Conservation (phyloP, 2,888 invertebrate species). For the Clanis bilineata region DNA sequence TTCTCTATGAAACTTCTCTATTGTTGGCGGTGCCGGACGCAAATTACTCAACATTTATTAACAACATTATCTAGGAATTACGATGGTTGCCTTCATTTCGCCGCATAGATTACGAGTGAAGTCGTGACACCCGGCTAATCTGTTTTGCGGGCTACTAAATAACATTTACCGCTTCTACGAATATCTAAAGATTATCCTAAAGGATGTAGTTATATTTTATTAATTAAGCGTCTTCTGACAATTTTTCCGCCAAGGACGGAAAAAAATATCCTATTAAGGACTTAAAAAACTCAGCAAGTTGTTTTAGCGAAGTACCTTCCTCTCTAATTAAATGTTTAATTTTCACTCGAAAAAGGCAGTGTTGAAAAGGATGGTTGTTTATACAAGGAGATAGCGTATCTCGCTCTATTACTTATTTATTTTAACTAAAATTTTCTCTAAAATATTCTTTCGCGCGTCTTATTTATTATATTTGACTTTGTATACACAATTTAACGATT, state of each 20-base stretch:
- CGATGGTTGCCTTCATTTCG: conserved; percentile 5
- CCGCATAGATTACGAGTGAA: background rate
- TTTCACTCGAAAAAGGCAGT: background rate
- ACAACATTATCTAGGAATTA: background rate
- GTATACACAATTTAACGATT: too few relatives aligned
- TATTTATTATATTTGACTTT: too few relatives aligned
- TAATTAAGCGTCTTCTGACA: background rate
- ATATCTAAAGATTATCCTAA: background rate
- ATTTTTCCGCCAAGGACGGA: background rate
- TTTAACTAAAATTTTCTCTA: too few relatives aligned
- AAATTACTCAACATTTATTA: background rate
- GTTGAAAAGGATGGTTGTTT: conserved; percentile 1
- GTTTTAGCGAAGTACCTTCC: conserved; percentile 2
- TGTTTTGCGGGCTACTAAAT: background rate
- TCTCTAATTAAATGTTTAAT: conserved; percentile 3
- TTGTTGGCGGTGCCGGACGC: background rate
- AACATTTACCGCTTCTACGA: too few relatives aligned
- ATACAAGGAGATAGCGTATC: background rate
- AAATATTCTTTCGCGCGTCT: too few relatives aligned
- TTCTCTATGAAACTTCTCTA: background rate
- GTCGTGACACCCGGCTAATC: background rate
- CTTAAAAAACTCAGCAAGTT: conserved; percentile 13
- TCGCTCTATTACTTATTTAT: background rate
- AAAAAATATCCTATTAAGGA: conserved; percentile 11
- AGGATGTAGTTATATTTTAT: background rate